Conservation (phyloP, 2,113 vertebrate genomes). For the Leptobrachium ailaonicum region DNA sequence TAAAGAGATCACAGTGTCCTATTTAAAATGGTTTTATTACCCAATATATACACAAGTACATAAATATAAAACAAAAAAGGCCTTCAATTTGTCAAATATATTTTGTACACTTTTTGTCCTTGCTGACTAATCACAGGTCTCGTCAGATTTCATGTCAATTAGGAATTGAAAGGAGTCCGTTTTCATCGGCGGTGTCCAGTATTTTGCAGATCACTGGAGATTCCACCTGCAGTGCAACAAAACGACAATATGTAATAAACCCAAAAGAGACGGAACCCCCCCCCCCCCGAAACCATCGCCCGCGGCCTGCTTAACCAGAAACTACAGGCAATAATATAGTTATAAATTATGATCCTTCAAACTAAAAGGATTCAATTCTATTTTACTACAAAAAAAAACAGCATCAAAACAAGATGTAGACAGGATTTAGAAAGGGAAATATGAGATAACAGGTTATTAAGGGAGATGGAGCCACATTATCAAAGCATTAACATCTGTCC, state of each 20-base stretch:
- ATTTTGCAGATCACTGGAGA: conserved; percentile 97
- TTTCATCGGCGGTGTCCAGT: conserved; percentile 92
- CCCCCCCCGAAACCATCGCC: no score
- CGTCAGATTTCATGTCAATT: conserved; percentile 63
- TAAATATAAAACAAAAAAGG: conserved; percentile 68
- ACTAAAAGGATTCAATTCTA: no score
- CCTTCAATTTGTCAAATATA: conserved; percentile 47
- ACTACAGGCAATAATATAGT: no score
- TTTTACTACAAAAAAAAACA: no score
- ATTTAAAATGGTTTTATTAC: conserved; percentile 31
- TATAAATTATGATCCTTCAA: no score
- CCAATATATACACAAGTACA: conserved; percentile 38
- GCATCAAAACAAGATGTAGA: no score
- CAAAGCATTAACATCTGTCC: no score
- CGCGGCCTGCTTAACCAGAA: no score
- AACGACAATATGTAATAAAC: not conserved
- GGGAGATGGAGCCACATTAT: no score
- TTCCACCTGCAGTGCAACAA: conserved; percentile 77
- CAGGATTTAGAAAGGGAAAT: no score
- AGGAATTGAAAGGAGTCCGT: conserved; percentile 89
- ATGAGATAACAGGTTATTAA: no score
- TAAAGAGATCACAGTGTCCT: not conserved
- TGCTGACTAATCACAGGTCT: conserved; percentile 10
- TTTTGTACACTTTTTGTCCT: conserved; percentile 45
- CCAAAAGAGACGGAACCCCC: no score